These are phyloP conservation scores for Macrobrachium rosenbergii DNA, from an alignment of 1,140 invertebrate species.

Conservation along the genomic window DNA sequence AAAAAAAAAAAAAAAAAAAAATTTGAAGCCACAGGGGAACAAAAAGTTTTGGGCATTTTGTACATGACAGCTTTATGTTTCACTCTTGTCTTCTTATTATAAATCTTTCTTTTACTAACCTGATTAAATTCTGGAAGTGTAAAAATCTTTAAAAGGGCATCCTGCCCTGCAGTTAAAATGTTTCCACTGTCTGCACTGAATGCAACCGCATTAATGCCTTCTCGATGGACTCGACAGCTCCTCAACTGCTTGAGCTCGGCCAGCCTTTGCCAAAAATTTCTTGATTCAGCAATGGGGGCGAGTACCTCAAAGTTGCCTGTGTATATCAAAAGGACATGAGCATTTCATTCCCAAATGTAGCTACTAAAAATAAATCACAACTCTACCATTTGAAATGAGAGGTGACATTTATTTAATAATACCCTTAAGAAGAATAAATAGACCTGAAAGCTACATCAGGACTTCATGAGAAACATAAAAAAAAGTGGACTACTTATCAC, in stretches of 20 bases:
- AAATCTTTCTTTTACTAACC: conserved; percentile 2
- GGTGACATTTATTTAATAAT: too few species aligned
- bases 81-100: not conserved
- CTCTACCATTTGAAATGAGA: not conserved
- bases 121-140: conserved; percentile 42
- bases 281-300: not conserved
- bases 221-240: conserved; percentile 34
- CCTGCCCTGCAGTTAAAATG: conserved; percentile 36
- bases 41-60: not conserved
- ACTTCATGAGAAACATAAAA: too few species aligned
- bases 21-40: not conserved
- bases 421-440: too few species aligned
- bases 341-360: not conserved
- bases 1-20: not conserved
- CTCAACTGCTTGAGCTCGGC: conserved; percentile 1
- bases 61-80: not conserved
- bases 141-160: conserved; percentile 38
- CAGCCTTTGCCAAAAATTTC: conserved; percentile 9
- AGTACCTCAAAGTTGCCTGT: not conserved
- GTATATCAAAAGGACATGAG: not conserved
- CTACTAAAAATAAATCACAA: not conserved
- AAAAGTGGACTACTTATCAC: not conserved
- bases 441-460: too few species aligned
- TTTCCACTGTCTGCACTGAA: conserved; percentile 26
- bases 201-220: conserved; percentile 16